These are phyloP conservation scores for Spongilla lacustris DNA, from an alignment of 37 sponge, comb jelly and placozoan genomes.

Conservation along the genomic window DNA sequence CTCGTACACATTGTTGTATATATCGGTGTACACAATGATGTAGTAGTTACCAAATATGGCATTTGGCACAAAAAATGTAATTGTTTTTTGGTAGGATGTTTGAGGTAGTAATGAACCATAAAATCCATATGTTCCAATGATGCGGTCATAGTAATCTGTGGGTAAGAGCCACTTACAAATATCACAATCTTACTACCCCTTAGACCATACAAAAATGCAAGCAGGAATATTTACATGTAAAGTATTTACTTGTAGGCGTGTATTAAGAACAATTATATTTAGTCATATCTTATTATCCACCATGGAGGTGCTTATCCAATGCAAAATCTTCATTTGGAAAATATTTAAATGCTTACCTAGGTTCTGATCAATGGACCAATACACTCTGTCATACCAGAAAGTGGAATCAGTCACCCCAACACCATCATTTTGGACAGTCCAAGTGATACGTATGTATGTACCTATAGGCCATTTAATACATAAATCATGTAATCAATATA, in stretches of 20 bases:
- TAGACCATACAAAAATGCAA: too few relatives aligned
- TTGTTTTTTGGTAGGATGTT: background rate
- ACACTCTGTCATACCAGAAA: conserved; percentile 19
- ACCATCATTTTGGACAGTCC: conserved; percentile 25
- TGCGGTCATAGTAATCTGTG: background rate
- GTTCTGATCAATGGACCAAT: conserved; percentile 16
- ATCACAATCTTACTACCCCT: too few relatives aligned
- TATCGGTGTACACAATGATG: conserved; percentile 20
- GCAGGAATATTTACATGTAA: too few relatives aligned
- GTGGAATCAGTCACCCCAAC: conserved; percentile 11
- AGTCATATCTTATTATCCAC: too few relatives aligned
- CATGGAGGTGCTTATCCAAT: too few relatives aligned
- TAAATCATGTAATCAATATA: too few relatives aligned
- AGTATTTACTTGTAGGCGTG: too few relatives aligned
- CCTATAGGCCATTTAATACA: background rate
- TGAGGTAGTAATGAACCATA: background rate
- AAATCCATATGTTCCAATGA: background rate
- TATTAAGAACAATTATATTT: too few relatives aligned
- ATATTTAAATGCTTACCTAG: background rate
- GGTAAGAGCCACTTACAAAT: too few relatives aligned
- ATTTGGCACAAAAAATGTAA: background rate
- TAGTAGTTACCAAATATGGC: conserved; percentile 35
- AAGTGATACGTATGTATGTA: background rate
- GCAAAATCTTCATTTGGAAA: too few relatives aligned
- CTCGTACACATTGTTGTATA: conserved; percentile 16